Evolutionary conservation across 2,888 invertebrate genomes (phyloP).

Genomic region (Oxytorus armatus): DNA sequence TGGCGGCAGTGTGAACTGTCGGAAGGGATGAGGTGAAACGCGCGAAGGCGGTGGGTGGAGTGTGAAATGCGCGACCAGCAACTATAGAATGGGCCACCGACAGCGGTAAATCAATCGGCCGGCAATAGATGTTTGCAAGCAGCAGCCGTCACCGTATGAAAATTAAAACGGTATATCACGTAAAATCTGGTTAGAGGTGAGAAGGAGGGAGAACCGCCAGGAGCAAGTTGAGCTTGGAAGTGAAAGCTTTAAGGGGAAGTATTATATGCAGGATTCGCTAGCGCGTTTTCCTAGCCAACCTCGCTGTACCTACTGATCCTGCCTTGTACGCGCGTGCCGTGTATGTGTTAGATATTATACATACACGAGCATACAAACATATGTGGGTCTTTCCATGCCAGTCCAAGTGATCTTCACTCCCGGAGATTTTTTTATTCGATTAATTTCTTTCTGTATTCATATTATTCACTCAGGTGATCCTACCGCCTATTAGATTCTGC

Average conservation of each 20-base stretch:
- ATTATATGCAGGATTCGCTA: constrained; percentile 71
- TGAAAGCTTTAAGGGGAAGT: constrained; percentile 67
- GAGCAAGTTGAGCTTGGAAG: constrained; percentile 52
- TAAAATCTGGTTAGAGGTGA: constrained; percentile 67
- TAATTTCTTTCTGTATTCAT: too few species aligned
- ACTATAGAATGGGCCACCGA: constrained; percentile 63
- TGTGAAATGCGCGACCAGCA: constrained; percentile 51
- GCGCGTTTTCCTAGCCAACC: constrained; percentile 43
- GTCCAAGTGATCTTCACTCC: too few species aligned
- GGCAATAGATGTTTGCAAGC: constrained; percentile 75
- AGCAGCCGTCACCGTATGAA: constrained; percentile 71
- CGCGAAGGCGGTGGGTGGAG: constrained; percentile 30
- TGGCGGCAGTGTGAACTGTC: background rate
- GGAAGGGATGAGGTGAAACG: constrained; percentile 58
- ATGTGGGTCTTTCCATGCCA: background rate
- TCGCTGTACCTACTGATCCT: constrained; percentile 19
- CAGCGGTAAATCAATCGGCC: constrained; percentile 78
- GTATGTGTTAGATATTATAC: background rate
- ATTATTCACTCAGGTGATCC: too few species aligned
- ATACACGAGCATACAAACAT: background rate
- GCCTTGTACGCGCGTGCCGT: background rate
- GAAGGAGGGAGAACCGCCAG: background rate
- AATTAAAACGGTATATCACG: constrained; percentile 76
- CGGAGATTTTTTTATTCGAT: too few species aligned
- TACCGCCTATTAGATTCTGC: too few species aligned